Evolutionary conservation across 1,140 invertebrate genomes (phyloP), one percentile per base, ranked within the genome.

Genomic region (Mycetomoellerius zeteki): DNA sequence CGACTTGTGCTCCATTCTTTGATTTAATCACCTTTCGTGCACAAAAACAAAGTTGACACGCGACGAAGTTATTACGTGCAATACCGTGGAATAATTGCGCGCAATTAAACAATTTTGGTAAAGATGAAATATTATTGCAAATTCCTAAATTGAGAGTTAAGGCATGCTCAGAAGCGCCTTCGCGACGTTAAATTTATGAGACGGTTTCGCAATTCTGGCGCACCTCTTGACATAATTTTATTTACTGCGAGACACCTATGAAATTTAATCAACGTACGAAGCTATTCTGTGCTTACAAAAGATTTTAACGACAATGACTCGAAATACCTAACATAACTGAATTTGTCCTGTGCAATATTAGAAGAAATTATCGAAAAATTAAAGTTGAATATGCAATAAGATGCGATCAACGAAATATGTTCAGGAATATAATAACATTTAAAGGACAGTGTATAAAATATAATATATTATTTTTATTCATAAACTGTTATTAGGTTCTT

Each of bases 131-230:
- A 65, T 88, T 67, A 80, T 80, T 30, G 21, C 67, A 14, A 67
- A 62, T 86, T 88, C 58, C 43, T 65, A 33, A 12, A 21, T 14
- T 24, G 16, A 21, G 19, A 6, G 33, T 37, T 21, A 14, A 43
- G 30, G 33, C 56, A n/a, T 76, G 54, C 56, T 16, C n/a, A n/a
- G 19, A 58, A 50, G 24, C 19, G 33, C 78, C 88, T 71, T 81
- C 52, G 50, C 84, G 47, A 64, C 76, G 50, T 33, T 82, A 76
- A 80, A 89, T 89, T 89, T 89, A 89, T 76, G 76, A 76, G 76
- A 27, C 19, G 62, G 43, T n/a, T 30, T 56, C 24, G 76, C 30
- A 16, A 73, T 88, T 69, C 54, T 58, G 30, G 54, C 72, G 58
- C 60, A n/a, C 24, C 37, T 47, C 50, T n/a, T 56, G 54, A 47